Percentiles rank a stretch among this genome's conserved stretches.
These are phyloP conservation scores for Diphyllodes magnificus DNA, from an alignment of 2,113 vertebrate genomes.

Conservation along the genomic window DNA sequence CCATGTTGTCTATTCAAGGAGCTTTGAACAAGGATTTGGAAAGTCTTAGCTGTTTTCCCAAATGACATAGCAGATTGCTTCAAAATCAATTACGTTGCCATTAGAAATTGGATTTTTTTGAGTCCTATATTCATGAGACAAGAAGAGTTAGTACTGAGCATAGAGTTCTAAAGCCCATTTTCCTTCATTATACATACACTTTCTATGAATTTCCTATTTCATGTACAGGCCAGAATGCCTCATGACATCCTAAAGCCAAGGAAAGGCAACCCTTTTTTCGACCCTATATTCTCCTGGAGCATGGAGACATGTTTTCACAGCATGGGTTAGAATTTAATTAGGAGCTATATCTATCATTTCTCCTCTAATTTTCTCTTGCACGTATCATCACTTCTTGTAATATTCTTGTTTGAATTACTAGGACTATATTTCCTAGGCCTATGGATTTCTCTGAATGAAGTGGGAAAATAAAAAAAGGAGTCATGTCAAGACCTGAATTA, in stretches of 20 bases:
- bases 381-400: neutral
- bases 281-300: neutral
- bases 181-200: neutral
- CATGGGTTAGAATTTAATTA: neutral
- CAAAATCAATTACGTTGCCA: neutral
- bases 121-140: neutral
- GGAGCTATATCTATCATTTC: neutral
- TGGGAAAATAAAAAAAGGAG: neutral
- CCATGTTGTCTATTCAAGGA: neutral
- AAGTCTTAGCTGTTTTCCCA: slow-evolving; percentile 33
- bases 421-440: neutral
- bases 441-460: neutral
- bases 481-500: neutral
- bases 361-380: neutral
- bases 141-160: neutral
- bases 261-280: neutral
- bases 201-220: neutral
- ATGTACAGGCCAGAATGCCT: neutral
- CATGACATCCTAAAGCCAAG: neutral
- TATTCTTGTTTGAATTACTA: neutral
- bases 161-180: neutral
- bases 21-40: slow-evolving; percentile 28
- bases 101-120: neutral
- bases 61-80: neutral
- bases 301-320: neutral